Base-by-base conservation (phyloP, 1,140 invertebrate species). In the Lysiphlebus fabarum region DNA sequence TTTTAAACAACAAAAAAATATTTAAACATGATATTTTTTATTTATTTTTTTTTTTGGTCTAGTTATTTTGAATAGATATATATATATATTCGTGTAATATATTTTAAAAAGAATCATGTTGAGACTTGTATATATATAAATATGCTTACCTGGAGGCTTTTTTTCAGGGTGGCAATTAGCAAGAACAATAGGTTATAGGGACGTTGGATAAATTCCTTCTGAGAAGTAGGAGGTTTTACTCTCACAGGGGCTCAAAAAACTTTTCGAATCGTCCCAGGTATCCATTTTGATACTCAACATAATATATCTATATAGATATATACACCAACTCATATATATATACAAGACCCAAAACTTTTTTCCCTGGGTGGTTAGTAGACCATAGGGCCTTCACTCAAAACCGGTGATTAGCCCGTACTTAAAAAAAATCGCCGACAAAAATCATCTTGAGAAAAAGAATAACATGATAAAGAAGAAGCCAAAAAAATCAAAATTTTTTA, bases 151-250 rank as follows among this genome's bases (percentile, higher is more conserved):
- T 26, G 17, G 49, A 12, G 12, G 11, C 9, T 34, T 0, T 34
- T n/a, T n/a, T 12, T 12, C 61, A 62, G 70, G 67, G 63, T 68
- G 70, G 71, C 71, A 73, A 73, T 73, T 73, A 73, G 71, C 68
- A 73, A 70, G 71, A 73, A 73, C 71, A 73, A 73, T 73, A 67
- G 71, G 66, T 63, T 60, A 45, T 50, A 51, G 49, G 14, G 49
- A 51, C 17, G 17, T 4, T 26, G 17, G 1, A 26, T 26, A 26
- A 11, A 40, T 40, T 51, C 63, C 61, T 68, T 71, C 70, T 69
- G 62, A 56, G 69, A 72, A 72, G 67, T 67, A 65, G 69, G 67
- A 66, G 68, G 67, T 60, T 56, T 26, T 62, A 40, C 58, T 51
- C 61, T 53, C 36, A 57, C 47, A 49, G 47, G 47, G 47, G 17